Evolutionary conservation across 2,888 invertebrate species (phyloP).

Genomic region (Temnothorax unifasciatus): DNA sequence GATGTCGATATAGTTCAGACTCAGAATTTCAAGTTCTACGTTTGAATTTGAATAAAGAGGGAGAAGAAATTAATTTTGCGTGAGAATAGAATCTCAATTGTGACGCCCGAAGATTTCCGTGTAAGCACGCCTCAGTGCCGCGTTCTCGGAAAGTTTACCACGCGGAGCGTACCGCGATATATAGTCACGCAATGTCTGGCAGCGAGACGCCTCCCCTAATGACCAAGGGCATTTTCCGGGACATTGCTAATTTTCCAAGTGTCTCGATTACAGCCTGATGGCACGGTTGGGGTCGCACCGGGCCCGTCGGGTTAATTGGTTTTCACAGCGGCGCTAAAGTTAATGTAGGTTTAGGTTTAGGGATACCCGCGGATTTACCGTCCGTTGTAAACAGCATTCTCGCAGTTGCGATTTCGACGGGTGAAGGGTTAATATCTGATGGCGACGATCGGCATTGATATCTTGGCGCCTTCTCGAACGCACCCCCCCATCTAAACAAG

Average conservation of each 20-base stretch:
- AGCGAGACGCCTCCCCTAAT: slow-evolving; percentile 58
- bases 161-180: not conserved
- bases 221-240: slow-evolving; percentile 69
- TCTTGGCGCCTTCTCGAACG: slow-evolving; percentile 26
- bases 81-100: not conserved
- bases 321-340: slow-evolving; percentile 69
- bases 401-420: slow-evolving; percentile 28
- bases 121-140: not conserved
- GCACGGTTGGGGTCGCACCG: slow-evolving; percentile 56
- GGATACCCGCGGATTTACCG: slow-evolving; percentile 70
- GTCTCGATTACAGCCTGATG: slow-evolving; percentile 67
- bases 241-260: slow-evolving; percentile 71
- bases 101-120: slow-evolving; percentile 37
- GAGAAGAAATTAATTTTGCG: not conserved
- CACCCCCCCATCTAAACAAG: not conserved
- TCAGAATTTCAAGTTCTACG: not conserved
- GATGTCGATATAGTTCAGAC: not conserved
- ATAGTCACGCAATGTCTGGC: slow-evolving; percentile 4
- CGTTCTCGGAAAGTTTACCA: not conserved
- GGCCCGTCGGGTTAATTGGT: slow-evolving; percentile 73
- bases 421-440: slow-evolving; percentile 31
- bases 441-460: slow-evolving; percentile 23
- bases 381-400: slow-evolving; percentile 63
- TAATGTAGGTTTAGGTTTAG: slow-evolving; percentile 49
- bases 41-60: not conserved